phyloP scores from a whole-genome alignment of 2,888 invertebrate genomes.

The Tholera decimalis region DNA sequence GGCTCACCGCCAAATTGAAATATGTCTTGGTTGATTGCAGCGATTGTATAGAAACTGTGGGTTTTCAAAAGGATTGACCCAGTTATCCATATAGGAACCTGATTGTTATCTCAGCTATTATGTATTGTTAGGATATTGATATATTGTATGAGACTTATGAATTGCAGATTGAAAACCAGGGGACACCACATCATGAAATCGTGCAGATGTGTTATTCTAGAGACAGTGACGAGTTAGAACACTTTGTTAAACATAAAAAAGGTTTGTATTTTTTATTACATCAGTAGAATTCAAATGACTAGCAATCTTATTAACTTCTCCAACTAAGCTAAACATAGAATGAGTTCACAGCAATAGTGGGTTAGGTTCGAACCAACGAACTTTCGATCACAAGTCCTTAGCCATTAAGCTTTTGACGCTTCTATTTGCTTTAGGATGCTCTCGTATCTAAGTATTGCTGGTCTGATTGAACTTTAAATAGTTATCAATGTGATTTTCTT shows the following conservation, averaged over 20 bases:
- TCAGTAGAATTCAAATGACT: no score
- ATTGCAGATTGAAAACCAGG: conserved; percentile 73
- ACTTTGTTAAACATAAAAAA: conserved; percentile 44
- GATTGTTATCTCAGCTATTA: conserved; percentile 78
- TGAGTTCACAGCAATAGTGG: no score
- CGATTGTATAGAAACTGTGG: conserved; percentile 77
- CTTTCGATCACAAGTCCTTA: no score
- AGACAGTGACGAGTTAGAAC: conserved; percentile 42
- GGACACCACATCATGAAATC: conserved; percentile 62
- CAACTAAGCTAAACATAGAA: no score
- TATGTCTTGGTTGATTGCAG: conserved; percentile 81
- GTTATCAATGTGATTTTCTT: conserved; percentile 5
- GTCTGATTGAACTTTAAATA: background rate
- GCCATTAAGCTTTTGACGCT: no score
- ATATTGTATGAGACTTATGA: conserved; percentile 69
- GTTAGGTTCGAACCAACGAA: no score
- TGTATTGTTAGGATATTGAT: conserved; percentile 74
- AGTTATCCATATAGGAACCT: conserved; percentile 78
- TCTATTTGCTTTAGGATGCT: no score
- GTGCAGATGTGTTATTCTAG: conserved; percentile 57
- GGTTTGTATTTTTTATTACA: conserved; percentile 48
- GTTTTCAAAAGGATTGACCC: conserved; percentile 84
- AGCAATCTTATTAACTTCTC: no score
- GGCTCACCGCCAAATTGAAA: conserved; percentile 84
- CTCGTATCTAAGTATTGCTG: background rate